Conservation (phyloP, 2,888 invertebrate species). For the Piscicola geometra region DNA sequence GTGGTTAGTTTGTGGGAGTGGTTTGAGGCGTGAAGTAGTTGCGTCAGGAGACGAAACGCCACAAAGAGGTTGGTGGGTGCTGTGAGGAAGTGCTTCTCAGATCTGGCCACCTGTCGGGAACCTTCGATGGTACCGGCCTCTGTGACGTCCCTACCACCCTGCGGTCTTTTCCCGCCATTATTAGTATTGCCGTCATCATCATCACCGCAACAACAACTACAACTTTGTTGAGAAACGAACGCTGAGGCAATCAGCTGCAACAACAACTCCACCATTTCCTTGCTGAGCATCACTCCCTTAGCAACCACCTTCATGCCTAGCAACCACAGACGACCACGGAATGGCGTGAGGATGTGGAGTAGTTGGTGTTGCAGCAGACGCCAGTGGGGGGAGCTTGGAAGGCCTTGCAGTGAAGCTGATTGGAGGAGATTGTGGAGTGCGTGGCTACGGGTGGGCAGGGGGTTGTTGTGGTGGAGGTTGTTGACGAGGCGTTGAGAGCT, state of each 20-base stretch:
- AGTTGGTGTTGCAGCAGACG: neutral
- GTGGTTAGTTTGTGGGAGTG: neutral
- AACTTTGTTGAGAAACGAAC: too few species aligned
- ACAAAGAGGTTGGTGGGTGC: neutral
- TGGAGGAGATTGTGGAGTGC: neutral
- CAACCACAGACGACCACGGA: neutral
- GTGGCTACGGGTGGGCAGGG: neutral
- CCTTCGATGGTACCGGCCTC: too few species aligned
- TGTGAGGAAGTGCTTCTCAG: too few species aligned
- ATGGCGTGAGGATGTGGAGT: neutral
- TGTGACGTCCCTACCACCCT: too few species aligned
- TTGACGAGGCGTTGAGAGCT: constrained; percentile 1
- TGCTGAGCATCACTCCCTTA: neutral
- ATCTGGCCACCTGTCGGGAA: too few species aligned
- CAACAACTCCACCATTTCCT: constrained; percentile 1
- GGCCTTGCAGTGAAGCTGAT: neutral
- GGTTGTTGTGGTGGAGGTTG: constrained; percentile 12
- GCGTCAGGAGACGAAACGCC: constrained; percentile 2
- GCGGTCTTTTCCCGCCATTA: neutral
- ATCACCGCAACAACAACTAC: neutral
- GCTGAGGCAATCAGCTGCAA: too few species aligned
- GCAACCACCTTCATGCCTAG: neutral
- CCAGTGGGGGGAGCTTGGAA: neutral
- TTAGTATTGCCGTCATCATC: neutral
- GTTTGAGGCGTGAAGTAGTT: constrained; percentile 3